These are phyloP conservation scores for Axea sp. DNA, from an alignment of 2,888 invertebrate genomes.

Conservation along the genomic window DNA sequence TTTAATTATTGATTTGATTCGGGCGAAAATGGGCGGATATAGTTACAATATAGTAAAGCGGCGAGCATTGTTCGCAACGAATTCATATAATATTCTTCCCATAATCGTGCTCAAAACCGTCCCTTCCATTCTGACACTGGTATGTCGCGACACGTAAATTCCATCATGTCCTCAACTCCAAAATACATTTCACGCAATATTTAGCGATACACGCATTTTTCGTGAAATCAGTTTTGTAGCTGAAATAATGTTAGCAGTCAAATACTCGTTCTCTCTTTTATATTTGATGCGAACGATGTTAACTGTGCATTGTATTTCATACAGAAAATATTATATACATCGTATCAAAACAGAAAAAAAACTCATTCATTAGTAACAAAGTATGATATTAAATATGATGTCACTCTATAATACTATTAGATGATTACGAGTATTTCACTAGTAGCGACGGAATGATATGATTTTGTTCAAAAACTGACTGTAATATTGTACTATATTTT, in stretches of 20 bases:
- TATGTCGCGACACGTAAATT: constrained; percentile 1
- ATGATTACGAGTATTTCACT: constrained; percentile 73
- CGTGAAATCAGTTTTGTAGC: constrained; percentile 23
- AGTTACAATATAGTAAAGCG: constrained; percentile 76
- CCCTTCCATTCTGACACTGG: constrained; percentile 24
- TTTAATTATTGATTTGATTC: constrained; percentile 65
- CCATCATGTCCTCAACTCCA: neutral
- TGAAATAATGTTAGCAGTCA: constrained; percentile 36
- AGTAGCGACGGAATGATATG: constrained; percentile 73
- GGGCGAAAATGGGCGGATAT: constrained; percentile 75
- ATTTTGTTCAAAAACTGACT: constrained; percentile 77
- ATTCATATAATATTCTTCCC: constrained; percentile 62
- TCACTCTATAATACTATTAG: constrained; percentile 73
- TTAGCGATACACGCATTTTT: no score
- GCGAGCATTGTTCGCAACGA: constrained; percentile 69
- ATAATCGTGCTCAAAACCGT: constrained; percentile 50
- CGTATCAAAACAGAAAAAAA: constrained; percentile 67
- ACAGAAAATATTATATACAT: no score
- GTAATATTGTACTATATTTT: constrained; percentile 78
- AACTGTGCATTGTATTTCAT: constrained; percentile 69
- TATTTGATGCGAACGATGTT: constrained; percentile 70
- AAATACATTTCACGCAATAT: constrained; percentile 1
- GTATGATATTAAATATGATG: constrained; percentile 68
- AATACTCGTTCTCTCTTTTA: constrained; percentile 45
- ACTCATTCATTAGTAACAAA: constrained; percentile 70